Base-by-base conservation (phyloP, 2,797 vertebrate genomes). In the Aratinga solstitialis region DNA sequence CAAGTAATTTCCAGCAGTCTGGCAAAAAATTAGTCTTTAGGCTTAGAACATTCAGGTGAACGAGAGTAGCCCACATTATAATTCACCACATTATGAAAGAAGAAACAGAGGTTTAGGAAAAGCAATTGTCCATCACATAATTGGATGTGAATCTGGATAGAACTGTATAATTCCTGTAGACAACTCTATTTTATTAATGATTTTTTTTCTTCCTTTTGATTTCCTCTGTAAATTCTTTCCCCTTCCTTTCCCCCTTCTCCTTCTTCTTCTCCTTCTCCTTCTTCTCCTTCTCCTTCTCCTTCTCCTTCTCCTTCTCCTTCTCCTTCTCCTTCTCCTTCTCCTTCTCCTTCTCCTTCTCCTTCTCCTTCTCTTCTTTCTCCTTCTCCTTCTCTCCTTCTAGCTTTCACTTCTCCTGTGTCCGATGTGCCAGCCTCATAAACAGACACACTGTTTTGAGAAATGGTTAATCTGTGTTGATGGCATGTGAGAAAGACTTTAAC, bases 171-270 rank as follows among this genome's bases (percentile, higher is more conserved):
- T 71, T 71, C 30, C 7, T 74, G 8, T 22, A 80, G 32, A 42
- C 0, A 48, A 9, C 71, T 23, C 2, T 14, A 29, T 23, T 47
- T 36, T 58, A 50, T 36, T 58, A 73, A 36, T 18, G 2, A 59
- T 0, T 2, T 9, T 56, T 51, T 51, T 61, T 42, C 24, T 51
- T 51, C 17, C 16, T 3, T 69, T 82, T 51, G 4, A 0, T 56
- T 17, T 69, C 24, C 2, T 48, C 3, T 18, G 2, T 30, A 48
- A 22, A 21, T 30, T 56, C 42, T 29, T 21, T 8, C 2, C 7
- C 21, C 24, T 24, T 36, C 8, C 20, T 5, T 40, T 47, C 32
- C 4, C 2, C 5, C 16, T 8, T 4, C 3, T 19, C 3, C 20
- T 5, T 18, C 16, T 42, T 11, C 19, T 13, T 6, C 4, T 10